Conservation (phyloP, 2,888 invertebrate species). For the Caradrina kadenii region DNA sequence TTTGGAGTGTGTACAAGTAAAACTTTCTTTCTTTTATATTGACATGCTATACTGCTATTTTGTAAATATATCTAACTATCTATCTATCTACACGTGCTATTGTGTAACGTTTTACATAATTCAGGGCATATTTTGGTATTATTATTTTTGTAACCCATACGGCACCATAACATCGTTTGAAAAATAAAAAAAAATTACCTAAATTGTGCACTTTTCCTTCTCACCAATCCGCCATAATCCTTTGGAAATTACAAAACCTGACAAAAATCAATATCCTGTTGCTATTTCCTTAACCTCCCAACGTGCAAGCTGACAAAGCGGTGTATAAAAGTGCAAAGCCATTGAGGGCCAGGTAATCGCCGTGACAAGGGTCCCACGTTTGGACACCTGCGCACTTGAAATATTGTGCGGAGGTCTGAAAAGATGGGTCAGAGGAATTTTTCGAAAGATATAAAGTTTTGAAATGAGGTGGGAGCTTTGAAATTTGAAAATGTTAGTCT, state of each 20-base stretch:
- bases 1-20: no score
- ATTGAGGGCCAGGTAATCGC: conserved; percentile 74
- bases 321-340: conserved; percentile 69
- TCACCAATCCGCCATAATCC: conserved; percentile 4
- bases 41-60: no score
- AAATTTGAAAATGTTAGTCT: neutral
- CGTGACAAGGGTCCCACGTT: conserved; percentile 76
- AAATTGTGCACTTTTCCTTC: neutral
- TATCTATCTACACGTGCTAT: no score
- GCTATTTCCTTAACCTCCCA: conserved; percentile 28
- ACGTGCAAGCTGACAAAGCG: conserved; percentile 49
- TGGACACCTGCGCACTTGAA: conserved; percentile 76
- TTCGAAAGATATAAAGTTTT: conserved; percentile 27
- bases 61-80: no score
- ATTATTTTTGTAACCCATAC: no score
- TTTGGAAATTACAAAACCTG: conserved; percentile 15
- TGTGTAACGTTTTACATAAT: no score
- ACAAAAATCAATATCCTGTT: conserved; percentile 42
- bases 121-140: no score
- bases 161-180: no score
- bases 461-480: no score
- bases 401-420: conserved; percentile 69
- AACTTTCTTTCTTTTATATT: no score
- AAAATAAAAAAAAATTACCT: neutral
- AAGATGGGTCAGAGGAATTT: conserved; percentile 50